Conservation (phyloP, 2,113 vertebrate genomes). For the Sturnira hondurensis region DNA sequence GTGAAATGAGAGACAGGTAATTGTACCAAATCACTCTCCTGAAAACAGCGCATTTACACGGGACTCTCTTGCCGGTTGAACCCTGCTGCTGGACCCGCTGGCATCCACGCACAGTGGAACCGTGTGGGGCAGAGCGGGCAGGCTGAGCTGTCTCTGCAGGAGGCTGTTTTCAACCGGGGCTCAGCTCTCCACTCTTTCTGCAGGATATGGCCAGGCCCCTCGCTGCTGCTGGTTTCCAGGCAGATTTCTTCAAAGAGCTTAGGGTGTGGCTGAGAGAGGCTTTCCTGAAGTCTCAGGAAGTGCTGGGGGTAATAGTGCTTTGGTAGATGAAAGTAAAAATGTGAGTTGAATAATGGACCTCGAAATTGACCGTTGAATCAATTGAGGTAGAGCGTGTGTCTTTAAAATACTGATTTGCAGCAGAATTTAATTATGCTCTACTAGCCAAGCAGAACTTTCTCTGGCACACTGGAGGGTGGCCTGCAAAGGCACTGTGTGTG, state of each 20-base stretch:
- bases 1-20: neutral
- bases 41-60: neutral
- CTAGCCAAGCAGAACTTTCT: neutral
- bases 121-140: neutral
- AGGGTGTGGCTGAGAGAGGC: neutral
- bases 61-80: neutral
- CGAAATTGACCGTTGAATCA: neutral
- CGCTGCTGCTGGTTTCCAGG: neutral
- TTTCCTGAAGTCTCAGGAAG: neutral
- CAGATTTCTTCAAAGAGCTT: neutral
- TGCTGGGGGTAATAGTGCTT: neutral
- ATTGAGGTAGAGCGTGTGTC: neutral
- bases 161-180: neutral
- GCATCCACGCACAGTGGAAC: neutral
- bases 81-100: neutral
- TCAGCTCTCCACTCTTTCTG: neutral
- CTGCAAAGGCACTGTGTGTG: fast-evolving
- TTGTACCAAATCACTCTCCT: neutral
- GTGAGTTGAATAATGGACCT: neutral
- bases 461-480: neutral
- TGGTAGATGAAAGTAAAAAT: neutral
- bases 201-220: neutral
- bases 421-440: neutral
- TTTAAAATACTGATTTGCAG: neutral
- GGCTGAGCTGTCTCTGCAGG: neutral